A percentile compares a stretch with the other conserved stretches of the same genome.
Evolutionary conservation across 2,797 vertebrate genomes (phyloP).

Genomic region (Peromyscus melanophrys): DNA sequence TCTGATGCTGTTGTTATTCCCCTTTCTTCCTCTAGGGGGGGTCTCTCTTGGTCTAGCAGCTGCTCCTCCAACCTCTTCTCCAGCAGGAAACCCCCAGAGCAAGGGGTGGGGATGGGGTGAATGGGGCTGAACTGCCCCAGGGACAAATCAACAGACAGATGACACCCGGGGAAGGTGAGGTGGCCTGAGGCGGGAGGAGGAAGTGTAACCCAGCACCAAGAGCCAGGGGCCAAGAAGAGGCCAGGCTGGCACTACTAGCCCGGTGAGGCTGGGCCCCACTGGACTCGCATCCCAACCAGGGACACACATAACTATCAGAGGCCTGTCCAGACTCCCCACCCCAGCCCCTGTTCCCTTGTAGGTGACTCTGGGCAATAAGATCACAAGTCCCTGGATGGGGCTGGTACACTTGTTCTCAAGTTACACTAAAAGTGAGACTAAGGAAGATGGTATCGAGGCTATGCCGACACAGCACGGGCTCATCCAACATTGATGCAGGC

Average conservation of each 20-base stretch:
- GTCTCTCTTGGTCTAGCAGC: background rate
- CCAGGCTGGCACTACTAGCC: background rate
- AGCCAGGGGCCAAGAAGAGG: background rate
- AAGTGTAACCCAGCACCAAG: slow-evolving; percentile 71
- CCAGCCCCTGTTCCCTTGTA: background rate
- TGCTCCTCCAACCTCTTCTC: slow-evolving; percentile 55
- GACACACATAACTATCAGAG: background rate
- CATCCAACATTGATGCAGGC: slow-evolving; percentile 84
- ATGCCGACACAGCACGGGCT: background rate
- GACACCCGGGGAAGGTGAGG: slow-evolving; percentile 72
- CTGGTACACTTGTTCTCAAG: slow-evolving; percentile 60
- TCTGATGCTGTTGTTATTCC: slow-evolving; percentile 31
- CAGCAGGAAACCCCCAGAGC: slow-evolving; percentile 40
- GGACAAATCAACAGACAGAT: slow-evolving; percentile 73
- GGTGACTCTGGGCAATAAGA: background rate
- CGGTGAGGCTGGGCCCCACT: background rate
- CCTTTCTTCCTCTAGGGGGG: slow-evolving; percentile 41
- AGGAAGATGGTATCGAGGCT: slow-evolving; percentile 80
- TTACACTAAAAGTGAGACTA: slow-evolving; percentile 85
- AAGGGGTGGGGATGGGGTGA: background rate
- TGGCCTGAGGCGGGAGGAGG: slow-evolving; percentile 44
- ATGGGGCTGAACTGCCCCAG: slow-evolving; percentile 68
- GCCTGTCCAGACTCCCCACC: background rate
- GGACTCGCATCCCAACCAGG: background rate
- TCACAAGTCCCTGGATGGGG: background rate